Conservation (phyloP, 1,140 invertebrate species). For the Mercenaria mercenaria region DNA sequence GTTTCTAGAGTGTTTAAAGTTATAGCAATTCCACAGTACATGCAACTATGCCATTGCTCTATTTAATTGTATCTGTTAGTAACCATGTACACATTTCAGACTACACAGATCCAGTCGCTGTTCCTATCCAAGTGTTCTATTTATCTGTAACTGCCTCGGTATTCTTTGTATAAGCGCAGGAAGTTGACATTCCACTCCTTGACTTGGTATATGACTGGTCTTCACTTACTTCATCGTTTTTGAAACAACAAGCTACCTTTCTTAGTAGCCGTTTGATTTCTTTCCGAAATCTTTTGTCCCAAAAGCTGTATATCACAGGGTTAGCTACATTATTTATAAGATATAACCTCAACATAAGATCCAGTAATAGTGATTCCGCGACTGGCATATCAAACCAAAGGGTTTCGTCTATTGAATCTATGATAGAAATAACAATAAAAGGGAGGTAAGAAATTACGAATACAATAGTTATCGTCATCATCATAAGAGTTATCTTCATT, state of each 20-base stretch:
- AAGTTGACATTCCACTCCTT: neutral
- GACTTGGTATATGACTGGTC: neutral
- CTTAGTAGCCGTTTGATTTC: neutral
- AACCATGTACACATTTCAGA: no score
- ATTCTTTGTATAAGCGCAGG: neutral
- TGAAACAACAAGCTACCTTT: neutral
- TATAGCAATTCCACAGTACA: no score
- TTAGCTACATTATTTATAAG: constrained; percentile 76
- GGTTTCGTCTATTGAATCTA: constrained; percentile 54
- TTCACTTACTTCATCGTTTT: neutral
- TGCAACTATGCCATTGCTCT: no score
- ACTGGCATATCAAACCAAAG: constrained; percentile 19
- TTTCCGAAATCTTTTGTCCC: constrained; percentile 42
- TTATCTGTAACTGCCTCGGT: neutral
- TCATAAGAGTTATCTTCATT: constrained; percentile 67
- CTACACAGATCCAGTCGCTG: no score
- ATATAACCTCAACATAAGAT: constrained; percentile 71
- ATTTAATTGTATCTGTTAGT: no score
- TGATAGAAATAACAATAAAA: constrained; percentile 65
- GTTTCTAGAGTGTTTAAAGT: no score
- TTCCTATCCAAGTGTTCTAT: no score
- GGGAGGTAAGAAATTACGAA: constrained; percentile 74
- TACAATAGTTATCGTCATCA: constrained; percentile 71
- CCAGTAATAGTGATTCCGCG: constrained; percentile 9
- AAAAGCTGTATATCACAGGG: constrained; percentile 76